A percentile compares a stretch with the other conserved stretches of the same genome.
These are phyloP conservation scores for Phytoseiulus persimilis DNA, from an alignment of 2,888 invertebrate genomes.

Conservation along the genomic window DNA sequence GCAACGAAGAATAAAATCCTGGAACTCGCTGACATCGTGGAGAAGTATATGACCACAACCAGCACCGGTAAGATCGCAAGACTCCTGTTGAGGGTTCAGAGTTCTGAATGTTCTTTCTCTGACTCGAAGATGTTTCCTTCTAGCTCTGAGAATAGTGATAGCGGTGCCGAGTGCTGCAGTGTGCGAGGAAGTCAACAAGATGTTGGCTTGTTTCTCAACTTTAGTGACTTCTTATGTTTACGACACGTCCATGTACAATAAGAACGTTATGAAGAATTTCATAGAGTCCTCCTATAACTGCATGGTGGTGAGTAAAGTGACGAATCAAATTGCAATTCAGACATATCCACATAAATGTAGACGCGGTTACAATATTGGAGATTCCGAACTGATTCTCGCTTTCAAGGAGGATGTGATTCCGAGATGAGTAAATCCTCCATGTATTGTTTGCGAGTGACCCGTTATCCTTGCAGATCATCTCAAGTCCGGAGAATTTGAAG, in stretches of 20 bases:
- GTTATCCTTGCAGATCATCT: background rate
- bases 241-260: background rate
- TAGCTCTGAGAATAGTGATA: background rate
- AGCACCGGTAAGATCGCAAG: background rate
- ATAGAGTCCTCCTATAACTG: conserved; percentile 20
- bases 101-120: background rate
- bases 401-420: no score
- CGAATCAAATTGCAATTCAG: no score
- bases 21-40: conserved; percentile 7
- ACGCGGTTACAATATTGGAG: no score
- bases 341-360: no score
- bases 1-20: background rate
- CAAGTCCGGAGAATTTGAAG: background rate
- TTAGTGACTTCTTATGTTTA: background rate
- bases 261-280: background rate
- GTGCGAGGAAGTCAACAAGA: conserved; percentile 32
- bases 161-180: background rate
- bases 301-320: background rate
- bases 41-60: background rate
- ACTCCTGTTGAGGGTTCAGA: no score
- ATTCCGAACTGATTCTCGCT: no score
- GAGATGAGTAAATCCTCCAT: no score
- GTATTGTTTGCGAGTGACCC: no score
- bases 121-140: background rate
- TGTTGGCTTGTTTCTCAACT: background rate